Evolutionary conservation across 2,888 invertebrate species (phyloP).

Genomic region (Lissocephala sabroskyi): DNA sequence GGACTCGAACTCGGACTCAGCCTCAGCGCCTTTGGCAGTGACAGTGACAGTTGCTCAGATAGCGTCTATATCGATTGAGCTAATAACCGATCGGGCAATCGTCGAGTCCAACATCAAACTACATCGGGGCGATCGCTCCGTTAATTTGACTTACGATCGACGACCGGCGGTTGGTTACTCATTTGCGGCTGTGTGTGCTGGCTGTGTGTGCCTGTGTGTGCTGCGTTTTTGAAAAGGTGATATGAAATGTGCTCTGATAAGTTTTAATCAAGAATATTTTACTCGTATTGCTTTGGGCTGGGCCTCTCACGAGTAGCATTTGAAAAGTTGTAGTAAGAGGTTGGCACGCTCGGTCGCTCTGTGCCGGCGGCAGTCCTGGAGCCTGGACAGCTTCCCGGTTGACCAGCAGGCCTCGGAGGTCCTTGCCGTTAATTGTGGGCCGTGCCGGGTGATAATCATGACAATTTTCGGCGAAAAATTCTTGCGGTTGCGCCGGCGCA

Average conservation of each 20-base stretch:
- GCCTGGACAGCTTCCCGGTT: conserved; percentile 5
- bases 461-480: conserved; percentile 25
- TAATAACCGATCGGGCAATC: conserved; percentile 40
- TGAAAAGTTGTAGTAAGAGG: conserved; percentile 65
- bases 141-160: conserved; percentile 45
- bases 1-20: neutral
- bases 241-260: conserved; percentile 67
- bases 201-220: conserved; percentile 26
- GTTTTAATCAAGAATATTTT: conserved; percentile 67
- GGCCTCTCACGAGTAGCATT: conserved; percentile 57
- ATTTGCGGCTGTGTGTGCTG: conserved; percentile 20
- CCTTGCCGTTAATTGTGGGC: conserved; percentile 16
- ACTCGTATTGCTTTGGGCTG: conserved; percentile 57
- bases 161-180: conserved; percentile 44
- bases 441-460: conserved; percentile 43
- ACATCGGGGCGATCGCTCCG: conserved; percentile 41
- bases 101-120: conserved; percentile 41
- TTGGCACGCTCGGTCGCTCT: conserved; percentile 41
- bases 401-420: conserved; percentile 21
- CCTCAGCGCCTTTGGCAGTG: conserved; percentile 19
- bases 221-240: conserved; percentile 65
- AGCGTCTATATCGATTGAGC: too few relatives aligned
- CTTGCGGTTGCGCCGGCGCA: conserved; percentile 51
- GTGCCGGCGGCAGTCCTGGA: conserved; percentile 1
- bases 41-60: too few relatives aligned